Conservation (phyloP, 2,888 invertebrate genomes). For the Cistogaster globosa region DNA sequence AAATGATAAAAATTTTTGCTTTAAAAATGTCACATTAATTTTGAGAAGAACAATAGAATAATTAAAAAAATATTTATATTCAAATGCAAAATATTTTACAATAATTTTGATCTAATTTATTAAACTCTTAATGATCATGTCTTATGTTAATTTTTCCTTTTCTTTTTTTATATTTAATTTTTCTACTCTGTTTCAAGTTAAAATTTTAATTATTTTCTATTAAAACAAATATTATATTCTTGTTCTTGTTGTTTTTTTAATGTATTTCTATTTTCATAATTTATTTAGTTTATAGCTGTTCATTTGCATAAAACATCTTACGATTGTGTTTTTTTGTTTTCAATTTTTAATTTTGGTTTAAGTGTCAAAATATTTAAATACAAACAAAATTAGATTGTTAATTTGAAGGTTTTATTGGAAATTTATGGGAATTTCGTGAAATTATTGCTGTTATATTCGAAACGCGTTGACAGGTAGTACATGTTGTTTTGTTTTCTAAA, state of each 20-base stretch:
- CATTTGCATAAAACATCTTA: constrained; percentile 63
- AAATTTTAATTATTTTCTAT: constrained; percentile 49
- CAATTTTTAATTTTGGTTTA: not conserved
- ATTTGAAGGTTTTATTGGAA: constrained; percentile 57
- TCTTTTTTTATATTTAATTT: constrained; percentile 5
- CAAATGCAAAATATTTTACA: not conserved
- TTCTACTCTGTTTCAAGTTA: not conserved
- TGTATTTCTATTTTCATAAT: constrained; percentile 5
- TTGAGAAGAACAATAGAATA: not conserved
- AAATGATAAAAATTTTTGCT: constrained; percentile 22
- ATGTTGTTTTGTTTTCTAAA: constrained; percentile 30
- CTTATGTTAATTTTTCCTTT: constrained; percentile 47
- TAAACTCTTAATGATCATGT: constrained; percentile 31
- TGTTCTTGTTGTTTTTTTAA: not conserved
- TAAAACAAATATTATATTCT: constrained; percentile 3
- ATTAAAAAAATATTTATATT: no score
- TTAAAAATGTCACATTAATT: constrained; percentile 36
- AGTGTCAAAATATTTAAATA: constrained; percentile 26
- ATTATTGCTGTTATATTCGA: constrained; percentile 15
- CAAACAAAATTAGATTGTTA: constrained; percentile 34
- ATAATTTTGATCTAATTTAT: constrained; percentile 35
- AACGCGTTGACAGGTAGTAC: constrained; percentile 55
- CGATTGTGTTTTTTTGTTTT: constrained; percentile 27
- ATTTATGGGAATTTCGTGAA: constrained; percentile 40
- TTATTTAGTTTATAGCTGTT: constrained; percentile 51